These are phyloP conservation scores for Macrophya annulata DNA, from an alignment of 2,888 invertebrate species.

Conservation along the genomic window DNA sequence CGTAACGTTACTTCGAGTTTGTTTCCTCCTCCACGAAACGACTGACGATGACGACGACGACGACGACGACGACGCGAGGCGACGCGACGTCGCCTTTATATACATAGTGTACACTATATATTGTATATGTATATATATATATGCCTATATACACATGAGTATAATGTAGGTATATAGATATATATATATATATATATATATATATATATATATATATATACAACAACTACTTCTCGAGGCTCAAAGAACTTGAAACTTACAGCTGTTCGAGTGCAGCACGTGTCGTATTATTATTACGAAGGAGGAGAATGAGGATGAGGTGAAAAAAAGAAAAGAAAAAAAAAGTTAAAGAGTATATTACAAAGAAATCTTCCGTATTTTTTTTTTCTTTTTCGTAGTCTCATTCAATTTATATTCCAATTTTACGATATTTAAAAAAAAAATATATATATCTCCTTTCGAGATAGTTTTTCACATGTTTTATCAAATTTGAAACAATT, in stretches of 20 bases:
- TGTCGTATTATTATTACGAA: neutral
- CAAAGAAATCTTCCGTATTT: too few relatives aligned
- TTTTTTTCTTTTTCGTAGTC: too few relatives aligned
- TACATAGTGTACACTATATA: too few relatives aligned
- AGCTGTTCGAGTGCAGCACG: conserved; percentile 27
- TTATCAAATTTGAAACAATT: too few relatives aligned
- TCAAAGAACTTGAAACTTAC: conserved; percentile 14
- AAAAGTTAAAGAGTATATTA: too few relatives aligned
- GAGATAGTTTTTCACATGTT: too few relatives aligned
- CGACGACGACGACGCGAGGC: neutral
- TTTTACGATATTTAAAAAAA: too few relatives aligned
- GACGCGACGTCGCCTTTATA: neutral
- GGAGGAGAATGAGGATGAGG: neutral
- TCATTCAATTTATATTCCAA: too few relatives aligned
- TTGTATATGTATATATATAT: neutral
- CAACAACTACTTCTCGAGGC: neutral
- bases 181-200: neutral
- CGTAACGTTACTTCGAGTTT: conserved; percentile 52
- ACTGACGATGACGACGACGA: too few relatives aligned
- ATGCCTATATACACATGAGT: neutral
- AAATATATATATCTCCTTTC: too few relatives aligned
- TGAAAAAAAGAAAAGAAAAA: neutral
- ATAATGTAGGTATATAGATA: neutral
- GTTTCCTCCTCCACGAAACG: neutral
- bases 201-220: neutral